These are phyloP conservation scores for Spheniscus humboldti DNA, from an alignment of 2,797 vertebrate genomes.

Conservation along the genomic window DNA sequence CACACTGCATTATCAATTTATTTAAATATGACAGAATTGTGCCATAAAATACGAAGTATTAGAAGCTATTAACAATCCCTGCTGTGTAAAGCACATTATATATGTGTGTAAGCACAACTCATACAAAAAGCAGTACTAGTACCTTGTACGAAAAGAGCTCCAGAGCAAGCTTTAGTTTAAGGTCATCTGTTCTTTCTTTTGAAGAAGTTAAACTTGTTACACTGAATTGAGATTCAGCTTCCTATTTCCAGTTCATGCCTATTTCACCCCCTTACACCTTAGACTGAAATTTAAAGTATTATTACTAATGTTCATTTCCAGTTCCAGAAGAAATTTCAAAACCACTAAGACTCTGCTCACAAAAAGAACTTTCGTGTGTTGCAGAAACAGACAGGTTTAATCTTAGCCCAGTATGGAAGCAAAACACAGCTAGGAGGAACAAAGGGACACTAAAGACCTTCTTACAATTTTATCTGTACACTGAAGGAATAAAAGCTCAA, in stretches of 20 bases:
- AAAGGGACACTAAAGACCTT: neutral
- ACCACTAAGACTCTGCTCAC: neutral
- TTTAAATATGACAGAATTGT: neutral
- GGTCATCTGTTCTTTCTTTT: neutral
- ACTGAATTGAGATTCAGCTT: neutral
- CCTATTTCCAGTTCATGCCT: neutral
- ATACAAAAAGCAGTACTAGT: neutral
- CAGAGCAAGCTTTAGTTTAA: neutral
- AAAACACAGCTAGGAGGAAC: neutral
- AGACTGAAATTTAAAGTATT: neutral
- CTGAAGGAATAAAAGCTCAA: neutral
- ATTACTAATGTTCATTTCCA: neutral
- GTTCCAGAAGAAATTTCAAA: neutral
- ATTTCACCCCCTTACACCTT: neutral
- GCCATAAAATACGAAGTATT: neutral
- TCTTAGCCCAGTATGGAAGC: neutral
- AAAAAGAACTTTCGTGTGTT: neutral
- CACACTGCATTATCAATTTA: neutral
- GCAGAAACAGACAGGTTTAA: neutral
- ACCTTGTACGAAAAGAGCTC: neutral
- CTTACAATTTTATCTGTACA: neutral
- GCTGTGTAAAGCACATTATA: neutral
- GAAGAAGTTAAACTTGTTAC: neutral
- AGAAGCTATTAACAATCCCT: neutral
- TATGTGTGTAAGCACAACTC: neutral